Base-by-base conservation (phyloP, 2,797 vertebrate species). In the Lerista edwardsae region DNA sequence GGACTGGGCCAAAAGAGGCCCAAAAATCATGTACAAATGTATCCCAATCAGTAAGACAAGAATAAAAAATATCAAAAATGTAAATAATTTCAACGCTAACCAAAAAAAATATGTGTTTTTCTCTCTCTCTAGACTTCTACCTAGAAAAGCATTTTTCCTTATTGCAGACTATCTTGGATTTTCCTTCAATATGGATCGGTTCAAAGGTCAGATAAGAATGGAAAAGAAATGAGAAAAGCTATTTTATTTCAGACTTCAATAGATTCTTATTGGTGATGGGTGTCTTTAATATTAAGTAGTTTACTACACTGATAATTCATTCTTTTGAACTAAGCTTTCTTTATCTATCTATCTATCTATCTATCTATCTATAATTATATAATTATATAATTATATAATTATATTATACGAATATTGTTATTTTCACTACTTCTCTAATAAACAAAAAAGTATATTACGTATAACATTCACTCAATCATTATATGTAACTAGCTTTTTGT, bases 161-260 rank as follows among this genome's bases (percentile, higher is more conserved):
- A 31, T 51, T 73, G 1, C n/a, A 36, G 29, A 47, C 44, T 85
- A 7, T 3, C 11, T 51, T 29, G 75, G 27, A 6, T 29, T 85
- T 87, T 90, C 75, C 47, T 85, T 2, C n/a, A 65, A 10, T 77
- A 82, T 10, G 14, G 73, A 39, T 44, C 39, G 69, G 51, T 84
- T 69, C 44, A 75, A 4, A 41, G 27, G 47, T 23, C 61, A 31
- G 76, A 36, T 10, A 64, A 65, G 17, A 87, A 88, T 80, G 10
- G 6, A 25, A 84, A 71, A 10, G 39, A 7, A 61, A 8, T 36
- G 23, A 71, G 8, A 59, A 21, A 29, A 44, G 25, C 15, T 41
- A 9, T 77, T 31, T 15, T 67, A 31, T 51, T n/a, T 74, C 25
- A 51, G n/a, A 27, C 44, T 51, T 74, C 72, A 74, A 27, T 29